phyloP scores from a whole-genome alignment of 2,797 vertebrate species.

The Odontamblyopus lacepedii region DNA sequence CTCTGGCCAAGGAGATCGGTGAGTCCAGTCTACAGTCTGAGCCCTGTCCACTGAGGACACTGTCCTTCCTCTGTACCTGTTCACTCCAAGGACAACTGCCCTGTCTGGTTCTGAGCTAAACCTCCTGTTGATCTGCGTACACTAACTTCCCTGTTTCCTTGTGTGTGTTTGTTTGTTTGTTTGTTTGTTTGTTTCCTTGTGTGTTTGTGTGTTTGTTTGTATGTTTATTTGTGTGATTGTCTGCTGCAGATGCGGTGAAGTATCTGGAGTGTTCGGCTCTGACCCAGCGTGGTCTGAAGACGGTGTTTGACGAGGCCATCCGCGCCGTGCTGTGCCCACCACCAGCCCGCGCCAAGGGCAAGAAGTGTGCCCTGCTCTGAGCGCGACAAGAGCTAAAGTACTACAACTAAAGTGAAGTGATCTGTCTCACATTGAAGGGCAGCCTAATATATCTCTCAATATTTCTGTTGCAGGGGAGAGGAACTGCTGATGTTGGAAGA shows the following conservation, averaged over 20 bases:
- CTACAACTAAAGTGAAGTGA: too few species aligned
- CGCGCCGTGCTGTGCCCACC: constrained; percentile 90
- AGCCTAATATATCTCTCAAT: too few species aligned
- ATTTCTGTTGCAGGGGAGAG: neutral
- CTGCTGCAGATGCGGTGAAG: constrained; percentile 73
- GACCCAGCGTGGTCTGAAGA: constrained; percentile 91
- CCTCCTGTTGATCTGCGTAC: too few species aligned
- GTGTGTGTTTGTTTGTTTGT: neutral
- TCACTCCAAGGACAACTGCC: neutral
- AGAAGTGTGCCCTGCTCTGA: constrained; percentile 82
- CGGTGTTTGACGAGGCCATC: constrained; percentile 92
- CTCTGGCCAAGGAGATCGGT: constrained; percentile 83
- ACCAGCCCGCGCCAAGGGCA: constrained; percentile 83
- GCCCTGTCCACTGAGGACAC: neutral
- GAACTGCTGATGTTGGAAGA: neutral
- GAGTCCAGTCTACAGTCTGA: neutral
- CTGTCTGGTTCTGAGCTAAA: too few species aligned
- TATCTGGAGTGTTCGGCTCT: constrained; percentile 92
- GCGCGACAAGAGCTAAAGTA: constrained; percentile 26
- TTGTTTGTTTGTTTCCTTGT: neutral
- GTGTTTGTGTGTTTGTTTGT: neutral
- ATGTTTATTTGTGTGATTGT: neutral
- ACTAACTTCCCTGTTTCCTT: neutral
- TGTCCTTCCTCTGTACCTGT: neutral
- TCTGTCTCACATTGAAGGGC: neutral